These are phyloP conservation scores for Theodoxus fluviatilis DNA, from an alignment of 2,888 invertebrate species.

Conservation along the genomic window DNA sequence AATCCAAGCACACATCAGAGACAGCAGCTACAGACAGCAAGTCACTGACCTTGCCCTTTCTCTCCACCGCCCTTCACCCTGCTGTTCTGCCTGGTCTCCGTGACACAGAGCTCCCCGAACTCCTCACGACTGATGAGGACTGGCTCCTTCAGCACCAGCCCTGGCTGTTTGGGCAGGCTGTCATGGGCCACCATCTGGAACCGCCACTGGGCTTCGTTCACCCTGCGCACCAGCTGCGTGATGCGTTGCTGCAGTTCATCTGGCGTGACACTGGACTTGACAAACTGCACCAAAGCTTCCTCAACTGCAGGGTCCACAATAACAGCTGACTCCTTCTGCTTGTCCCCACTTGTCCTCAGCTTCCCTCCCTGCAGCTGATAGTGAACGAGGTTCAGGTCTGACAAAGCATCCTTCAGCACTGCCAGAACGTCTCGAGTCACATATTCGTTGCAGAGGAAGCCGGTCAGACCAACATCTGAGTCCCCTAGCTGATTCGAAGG, in stretches of 20 bases:
- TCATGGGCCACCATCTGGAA: slow-evolving; percentile 72
- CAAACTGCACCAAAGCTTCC: slow-evolving; percentile 40
- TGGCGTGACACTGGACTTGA: slow-evolving; percentile 44
- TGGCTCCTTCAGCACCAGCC: slow-evolving; percentile 43
- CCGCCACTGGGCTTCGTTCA: slow-evolving; percentile 78
- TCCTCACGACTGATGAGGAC: slow-evolving; percentile 40
- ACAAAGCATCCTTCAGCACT: slow-evolving; percentile 53
- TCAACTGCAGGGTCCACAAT: slow-evolving; percentile 42
- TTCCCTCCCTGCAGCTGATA: slow-evolving; percentile 41
- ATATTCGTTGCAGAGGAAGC: slow-evolving; percentile 33
- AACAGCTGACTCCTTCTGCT: slow-evolving; percentile 32
- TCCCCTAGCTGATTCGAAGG: no score
- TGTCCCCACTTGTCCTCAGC: slow-evolving; percentile 13
- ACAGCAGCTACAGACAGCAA: no score
- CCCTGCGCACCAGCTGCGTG: slow-evolving; percentile 67
- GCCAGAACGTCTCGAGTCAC: slow-evolving; percentile 50
- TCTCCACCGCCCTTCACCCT: slow-evolving; percentile 28
- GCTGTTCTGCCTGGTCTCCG: slow-evolving; percentile 27
- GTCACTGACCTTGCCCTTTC: slow-evolving; percentile 28
- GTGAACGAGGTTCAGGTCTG: slow-evolving; percentile 49
- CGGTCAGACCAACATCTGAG: no score
- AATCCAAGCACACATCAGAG: no score
- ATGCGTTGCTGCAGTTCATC: slow-evolving; percentile 60
- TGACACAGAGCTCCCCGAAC: slow-evolving; percentile 24
- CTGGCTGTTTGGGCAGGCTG: slow-evolving; percentile 46